Percentiles rank a stretch among this genome's conserved stretches.
These are phyloP conservation scores for Microcebus lehilahytsara DNA, from an alignment of 2,113 vertebrate genomes.

Conservation along the genomic window DNA sequence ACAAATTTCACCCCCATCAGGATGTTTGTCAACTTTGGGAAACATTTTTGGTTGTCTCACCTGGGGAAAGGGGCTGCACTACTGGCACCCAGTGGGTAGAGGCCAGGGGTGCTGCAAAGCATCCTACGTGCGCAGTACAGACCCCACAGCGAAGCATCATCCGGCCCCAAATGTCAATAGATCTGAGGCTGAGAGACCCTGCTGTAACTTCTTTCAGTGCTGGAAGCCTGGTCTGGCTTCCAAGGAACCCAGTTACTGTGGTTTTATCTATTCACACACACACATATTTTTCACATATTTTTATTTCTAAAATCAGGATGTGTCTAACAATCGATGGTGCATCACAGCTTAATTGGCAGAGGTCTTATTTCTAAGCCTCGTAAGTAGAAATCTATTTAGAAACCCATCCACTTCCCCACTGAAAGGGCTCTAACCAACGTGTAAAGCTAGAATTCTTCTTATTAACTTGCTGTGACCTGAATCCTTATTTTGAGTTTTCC, in stretches of 20 bases:
- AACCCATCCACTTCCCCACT: neutral
- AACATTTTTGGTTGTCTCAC: neutral
- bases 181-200: fast-evolving
- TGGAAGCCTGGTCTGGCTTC: neutral
- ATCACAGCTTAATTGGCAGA: neutral
- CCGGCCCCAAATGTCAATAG: neutral
- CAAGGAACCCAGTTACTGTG: neutral
- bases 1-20: fast-evolving
- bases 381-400: neutral
- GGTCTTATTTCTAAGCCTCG: neutral
- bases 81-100: neutral
- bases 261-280: too few relatives aligned
- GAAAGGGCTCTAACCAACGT: neutral
- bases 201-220: neutral
- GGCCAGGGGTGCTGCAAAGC: too few relatives aligned
- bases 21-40: neutral
- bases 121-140: neutral
- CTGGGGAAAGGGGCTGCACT: neutral
- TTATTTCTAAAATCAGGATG: neutral
- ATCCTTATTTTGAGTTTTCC: neutral
- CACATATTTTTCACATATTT: neutral
- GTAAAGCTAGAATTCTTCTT: too few relatives aligned
- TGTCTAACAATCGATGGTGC: neutral
- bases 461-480: neutral
- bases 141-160: too few relatives aligned